Evolutionary conservation across 2,113 vertebrate genomes (phyloP).

Genomic region (Chionodraco myersi): DNA sequence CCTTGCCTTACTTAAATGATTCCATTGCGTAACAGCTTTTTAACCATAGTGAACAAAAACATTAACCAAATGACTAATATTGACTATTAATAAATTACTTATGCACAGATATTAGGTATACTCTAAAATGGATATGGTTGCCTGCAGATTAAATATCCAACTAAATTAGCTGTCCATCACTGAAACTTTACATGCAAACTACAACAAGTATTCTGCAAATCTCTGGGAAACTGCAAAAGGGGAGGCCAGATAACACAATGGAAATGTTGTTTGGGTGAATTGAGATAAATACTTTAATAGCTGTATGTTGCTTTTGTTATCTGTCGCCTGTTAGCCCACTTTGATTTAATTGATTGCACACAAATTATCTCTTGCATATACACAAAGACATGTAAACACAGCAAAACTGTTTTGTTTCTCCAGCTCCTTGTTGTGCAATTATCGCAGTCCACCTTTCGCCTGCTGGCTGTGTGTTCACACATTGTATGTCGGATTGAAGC

Average conservation of each 20-base stretch:
- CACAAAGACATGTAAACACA: constrained; percentile 18
- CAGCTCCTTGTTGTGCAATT: constrained; percentile 30
- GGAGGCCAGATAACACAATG: background rate
- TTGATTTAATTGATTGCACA: constrained; percentile 10
- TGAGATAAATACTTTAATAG: constrained; percentile 9
- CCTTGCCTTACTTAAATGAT: constrained; percentile 7
- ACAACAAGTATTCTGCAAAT: background rate
- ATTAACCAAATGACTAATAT: background rate
- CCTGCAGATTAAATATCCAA: background rate
- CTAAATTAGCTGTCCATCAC: background rate
- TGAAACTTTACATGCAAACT: background rate
- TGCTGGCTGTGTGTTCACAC: background rate
- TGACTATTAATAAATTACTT: background rate
- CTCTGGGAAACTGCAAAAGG: background rate
- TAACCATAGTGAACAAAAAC: background rate
- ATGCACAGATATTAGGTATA: background rate
- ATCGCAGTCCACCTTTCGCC: constrained; percentile 10
- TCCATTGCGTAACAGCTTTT: background rate
- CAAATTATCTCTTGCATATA: constrained; percentile 7
- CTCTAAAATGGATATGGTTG: background rate
- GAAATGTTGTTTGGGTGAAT: constrained; percentile 15
- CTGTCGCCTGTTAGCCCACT: constrained; percentile 21
- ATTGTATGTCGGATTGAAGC: constrained; percentile 26
- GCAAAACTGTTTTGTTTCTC: constrained; percentile 14
- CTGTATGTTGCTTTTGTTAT: constrained; percentile 24